Evolutionary conservation across 1,140 invertebrate genomes (phyloP), one percentile per base, ranked within the genome.

Genomic region (Eulimnadia texana): DNA sequence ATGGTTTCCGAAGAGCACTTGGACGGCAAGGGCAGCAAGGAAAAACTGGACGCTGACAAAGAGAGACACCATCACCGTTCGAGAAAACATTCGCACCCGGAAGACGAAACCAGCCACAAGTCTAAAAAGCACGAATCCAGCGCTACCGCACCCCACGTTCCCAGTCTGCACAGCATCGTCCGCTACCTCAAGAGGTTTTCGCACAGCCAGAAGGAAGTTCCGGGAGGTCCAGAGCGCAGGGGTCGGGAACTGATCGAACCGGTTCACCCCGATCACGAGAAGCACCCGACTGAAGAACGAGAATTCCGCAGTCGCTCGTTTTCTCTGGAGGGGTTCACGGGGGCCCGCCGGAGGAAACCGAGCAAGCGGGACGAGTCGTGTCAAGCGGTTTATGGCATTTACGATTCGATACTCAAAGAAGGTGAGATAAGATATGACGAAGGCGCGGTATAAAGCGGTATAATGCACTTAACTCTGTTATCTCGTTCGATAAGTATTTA

Each of bases 311-410:
- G 79, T 47, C 77, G 87, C 25, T 87, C 85, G 22, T 85, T 85
- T 69, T 88, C 85, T 27, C 70, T 88, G 61, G 86, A 88, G 69
- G 83, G 67, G 66, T 50, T 57, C 20, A 19, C 42, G 9, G 50
- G 28, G 28, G 29, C 50, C 16, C 11, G 73, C 71, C 66, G 70
- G 74, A 52, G 69, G 69, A 53, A 67, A 20, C 20, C 81, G 6
- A 74, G 79, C 60, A 86, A 88, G 68, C 51, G n/a, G 10, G 27
- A 20, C 19, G 28, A 50, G 49, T 49, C 42, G 27, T 87, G 85
- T 69, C 86, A 84, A 47, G 78, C 84, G 10, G 88, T 86, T 10
- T 90, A 90, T 69, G 78, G 81, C 68, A 88, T 90, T 66, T 90
- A 83, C 68, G 85, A 90, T 65, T 77, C 77, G 54, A 90, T 90